Evolutionary conservation across 2,797 vertebrate genomes (phyloP).

Genomic region (Eurystomus glaucurus): DNA sequence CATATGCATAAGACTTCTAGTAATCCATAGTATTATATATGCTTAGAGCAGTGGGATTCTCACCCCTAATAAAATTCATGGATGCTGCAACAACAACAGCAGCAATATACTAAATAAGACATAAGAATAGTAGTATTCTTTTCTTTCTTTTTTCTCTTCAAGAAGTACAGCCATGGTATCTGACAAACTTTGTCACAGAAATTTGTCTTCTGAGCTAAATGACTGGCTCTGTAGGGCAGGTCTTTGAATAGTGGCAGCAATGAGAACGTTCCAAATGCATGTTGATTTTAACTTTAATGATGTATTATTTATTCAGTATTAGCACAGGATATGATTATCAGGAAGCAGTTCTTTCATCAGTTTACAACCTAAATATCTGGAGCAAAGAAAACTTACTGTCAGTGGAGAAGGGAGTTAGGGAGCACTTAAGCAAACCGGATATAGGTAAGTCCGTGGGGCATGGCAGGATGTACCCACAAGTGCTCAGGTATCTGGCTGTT

Average conservation of each 20-base stretch:
- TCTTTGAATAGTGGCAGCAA: neutral
- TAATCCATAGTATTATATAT: conserved; percentile 8
- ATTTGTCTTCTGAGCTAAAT: neutral
- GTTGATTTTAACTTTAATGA: neutral
- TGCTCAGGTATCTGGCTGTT: neutral
- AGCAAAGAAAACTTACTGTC: neutral
- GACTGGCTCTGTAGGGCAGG: neutral
- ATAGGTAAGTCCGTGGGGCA: fast-evolving
- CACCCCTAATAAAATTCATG: conserved; percentile 8
- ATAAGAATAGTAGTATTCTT: neutral
- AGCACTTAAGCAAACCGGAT: neutral
- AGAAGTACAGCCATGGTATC: neutral
- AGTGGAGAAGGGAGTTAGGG: neutral
- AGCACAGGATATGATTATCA: neutral
- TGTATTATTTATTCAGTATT: neutral
- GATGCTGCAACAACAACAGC: neutral
- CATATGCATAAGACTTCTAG: neutral
- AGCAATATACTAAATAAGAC: neutral
- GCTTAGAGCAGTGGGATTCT: conserved; percentile 1
- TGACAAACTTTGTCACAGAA: neutral
- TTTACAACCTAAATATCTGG: neutral
- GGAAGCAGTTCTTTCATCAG: neutral
- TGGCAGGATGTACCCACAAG: neutral
- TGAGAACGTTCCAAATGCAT: neutral
- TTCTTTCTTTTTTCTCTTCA: neutral